Evolutionary conservation across 2,797 vertebrate genomes (phyloP).

Genomic region (Hippopotamyrus pictus): DNA sequence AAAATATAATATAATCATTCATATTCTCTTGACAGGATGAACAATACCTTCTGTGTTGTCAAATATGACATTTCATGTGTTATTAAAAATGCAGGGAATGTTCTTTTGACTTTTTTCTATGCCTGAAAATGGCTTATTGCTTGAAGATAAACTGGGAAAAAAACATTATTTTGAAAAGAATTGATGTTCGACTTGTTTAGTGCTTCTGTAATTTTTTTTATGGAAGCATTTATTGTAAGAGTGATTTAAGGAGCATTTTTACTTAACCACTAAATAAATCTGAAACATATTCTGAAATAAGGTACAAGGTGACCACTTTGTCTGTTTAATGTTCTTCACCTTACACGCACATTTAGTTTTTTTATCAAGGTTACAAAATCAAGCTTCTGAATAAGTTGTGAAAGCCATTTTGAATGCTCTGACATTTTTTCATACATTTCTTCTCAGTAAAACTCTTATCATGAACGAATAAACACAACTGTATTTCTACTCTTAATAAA

Average conservation of each 20-base stretch:
- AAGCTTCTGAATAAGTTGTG: not conserved
- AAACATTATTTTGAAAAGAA: not conserved
- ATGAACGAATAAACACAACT: not conserved
- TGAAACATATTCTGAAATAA: not conserved
- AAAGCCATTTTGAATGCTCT: not conserved
- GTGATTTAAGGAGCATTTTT: not conserved
- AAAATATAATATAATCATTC: not conserved
- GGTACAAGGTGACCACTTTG: not conserved
- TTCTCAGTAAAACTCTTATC: not conserved
- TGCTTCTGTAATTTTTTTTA: not conserved
- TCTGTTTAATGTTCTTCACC: not conserved
- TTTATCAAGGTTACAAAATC: not conserved
- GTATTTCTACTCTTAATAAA: not conserved
- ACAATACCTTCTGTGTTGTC: not conserved
- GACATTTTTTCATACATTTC: not conserved
- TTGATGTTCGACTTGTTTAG: not conserved
- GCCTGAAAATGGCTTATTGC: not conserved
- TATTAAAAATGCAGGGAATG: not conserved
- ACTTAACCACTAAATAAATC: not conserved
- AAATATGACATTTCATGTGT: slow-evolving; percentile 2
- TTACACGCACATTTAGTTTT: not conserved
- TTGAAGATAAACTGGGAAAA: not conserved
- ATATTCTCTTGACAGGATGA: not conserved
- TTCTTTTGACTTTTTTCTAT: not conserved
- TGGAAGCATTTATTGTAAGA: not conserved